Evolutionary conservation across 2,113 vertebrate genomes (phyloP), one percentile per base, ranked within the genome.

Genomic region (Microcebus jonahi): DNA sequence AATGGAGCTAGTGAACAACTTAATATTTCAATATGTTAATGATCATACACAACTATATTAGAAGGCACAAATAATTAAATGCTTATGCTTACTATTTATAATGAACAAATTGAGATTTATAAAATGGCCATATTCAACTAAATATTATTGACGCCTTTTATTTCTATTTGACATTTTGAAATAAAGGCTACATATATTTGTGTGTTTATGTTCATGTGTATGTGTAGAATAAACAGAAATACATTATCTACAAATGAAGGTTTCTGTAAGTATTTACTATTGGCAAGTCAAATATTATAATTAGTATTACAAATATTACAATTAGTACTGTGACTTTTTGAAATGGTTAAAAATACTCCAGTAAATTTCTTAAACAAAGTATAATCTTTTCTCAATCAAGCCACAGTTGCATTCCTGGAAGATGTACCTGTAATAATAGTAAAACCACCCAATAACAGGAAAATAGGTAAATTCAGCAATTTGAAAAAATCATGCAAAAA

Each of bases 111-210:
- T 83, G 65, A 57, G 27, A 85, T 31, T 94, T 91, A 6, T 55
- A 84, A 96, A n/a, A 96, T 39, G 25, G 68, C 6, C 70, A 83
- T 50, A 65, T 83, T 87, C 10, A 59, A 68, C 9, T 63, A 87
- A 88, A 50, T 90, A 71, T 42, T 61, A 29, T 31, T 80, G 36
- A 84, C 5, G 73, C 12, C 11, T 14, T 90, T 86, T 48, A 68
- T 39, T 86, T 89, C 85, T 36, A 80, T 57, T 55, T 91, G 79
- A 48, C 27, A 88, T 81, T 94, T 85, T 89, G 71, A 88, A 91
- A 83, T 67, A 75, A 91, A 94, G 9, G 11, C 27, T 61, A 57
- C n/a, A 42, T 27, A 20, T 93, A 34, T 70, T 25, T 71, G 23
- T 63, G 23, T 77, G 6, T 63, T 63, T 63, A 17, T 21, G 9